phyloP scores from a whole-genome alignment of 1,140 invertebrate genomes.

The Belonocnema kinseyi region DNA sequence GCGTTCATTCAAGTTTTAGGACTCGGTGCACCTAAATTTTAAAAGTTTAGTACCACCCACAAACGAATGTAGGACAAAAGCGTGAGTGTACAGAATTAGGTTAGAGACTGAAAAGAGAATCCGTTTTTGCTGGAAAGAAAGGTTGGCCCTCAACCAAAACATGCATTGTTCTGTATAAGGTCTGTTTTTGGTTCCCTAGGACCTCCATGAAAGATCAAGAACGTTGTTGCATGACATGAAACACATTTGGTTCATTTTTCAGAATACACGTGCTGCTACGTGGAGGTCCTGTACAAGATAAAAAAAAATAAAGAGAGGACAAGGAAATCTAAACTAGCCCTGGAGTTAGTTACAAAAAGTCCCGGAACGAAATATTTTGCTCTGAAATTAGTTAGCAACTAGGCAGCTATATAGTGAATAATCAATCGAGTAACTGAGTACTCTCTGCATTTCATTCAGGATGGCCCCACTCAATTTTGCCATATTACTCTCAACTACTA shows the following conservation, averaged over 20 bases:
- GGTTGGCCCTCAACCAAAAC: slow-evolving; percentile 55
- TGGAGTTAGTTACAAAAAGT: no score
- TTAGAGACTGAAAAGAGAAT: slow-evolving; percentile 41
- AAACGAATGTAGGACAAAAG: slow-evolving; percentile 46
- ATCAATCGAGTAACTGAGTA: no score
- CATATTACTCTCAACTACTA: no score
- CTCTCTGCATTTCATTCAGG: no score
- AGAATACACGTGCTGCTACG: slow-evolving; percentile 43
- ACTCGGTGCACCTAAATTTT: neutral
- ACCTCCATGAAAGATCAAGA: slow-evolving; percentile 47
- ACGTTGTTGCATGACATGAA: slow-evolving; percentile 46
- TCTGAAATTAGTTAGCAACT: no score
- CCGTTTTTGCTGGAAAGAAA: slow-evolving; percentile 50
- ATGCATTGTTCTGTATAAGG: slow-evolving; percentile 65
- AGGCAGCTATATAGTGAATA: no score
- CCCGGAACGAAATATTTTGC: no score
- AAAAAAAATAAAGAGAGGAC: no score
- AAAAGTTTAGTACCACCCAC: slow-evolving; percentile 47
- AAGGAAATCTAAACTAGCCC: no score
- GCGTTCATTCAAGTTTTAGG: neutral
- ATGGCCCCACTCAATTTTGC: no score
- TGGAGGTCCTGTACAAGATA: slow-evolving; percentile 40
- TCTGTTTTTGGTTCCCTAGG: slow-evolving; percentile 59
- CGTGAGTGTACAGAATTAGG: neutral
- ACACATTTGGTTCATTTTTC: slow-evolving; percentile 38